Evolutionary conservation across 2,113 vertebrate species (phyloP).

Genomic region (Anhinga anhinga): DNA sequence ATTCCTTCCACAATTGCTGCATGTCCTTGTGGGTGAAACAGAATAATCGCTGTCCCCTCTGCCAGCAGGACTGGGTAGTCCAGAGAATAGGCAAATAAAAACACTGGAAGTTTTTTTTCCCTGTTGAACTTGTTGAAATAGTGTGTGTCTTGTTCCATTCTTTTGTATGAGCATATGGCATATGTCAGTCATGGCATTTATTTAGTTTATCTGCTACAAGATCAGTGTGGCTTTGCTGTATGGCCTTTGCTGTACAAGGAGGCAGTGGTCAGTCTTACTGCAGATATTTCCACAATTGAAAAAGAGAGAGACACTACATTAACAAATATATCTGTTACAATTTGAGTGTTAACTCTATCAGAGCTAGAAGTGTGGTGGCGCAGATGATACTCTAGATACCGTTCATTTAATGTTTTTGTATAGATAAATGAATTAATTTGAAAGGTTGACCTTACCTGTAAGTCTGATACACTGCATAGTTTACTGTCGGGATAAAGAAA

Average conservation of each 20-base stretch:
- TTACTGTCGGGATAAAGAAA: neutral
- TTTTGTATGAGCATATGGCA: too few species aligned
- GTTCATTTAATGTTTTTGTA: neutral
- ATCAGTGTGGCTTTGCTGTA: neutral
- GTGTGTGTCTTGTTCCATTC: neutral
- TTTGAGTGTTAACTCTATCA: neutral
- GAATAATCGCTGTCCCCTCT: conserved; percentile 98
- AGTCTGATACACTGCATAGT: neutral
- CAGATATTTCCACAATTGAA: neutral
- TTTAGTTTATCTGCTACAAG: neutral
- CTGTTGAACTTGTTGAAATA: neutral
- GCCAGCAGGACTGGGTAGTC: conserved; percentile 99
- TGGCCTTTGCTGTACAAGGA: neutral
- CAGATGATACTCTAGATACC: neutral
- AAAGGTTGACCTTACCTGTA: neutral
- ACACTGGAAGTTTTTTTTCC: neutral
- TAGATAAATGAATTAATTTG: neutral
- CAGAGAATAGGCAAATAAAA: conserved; percentile 97
- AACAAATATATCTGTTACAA: neutral
- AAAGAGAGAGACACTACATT: neutral
- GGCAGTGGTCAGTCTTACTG: neutral
- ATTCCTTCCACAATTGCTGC: conserved; percentile 99
- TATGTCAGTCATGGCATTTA: neutral
- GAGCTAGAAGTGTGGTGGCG: neutral
- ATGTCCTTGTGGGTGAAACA: conserved; percentile 99